Percentiles rank a stretch among this genome's conserved stretches.
These are phyloP conservation scores for Emesis castigata DNA, from an alignment of 2,888 invertebrate genomes.

Conservation along the genomic window DNA sequence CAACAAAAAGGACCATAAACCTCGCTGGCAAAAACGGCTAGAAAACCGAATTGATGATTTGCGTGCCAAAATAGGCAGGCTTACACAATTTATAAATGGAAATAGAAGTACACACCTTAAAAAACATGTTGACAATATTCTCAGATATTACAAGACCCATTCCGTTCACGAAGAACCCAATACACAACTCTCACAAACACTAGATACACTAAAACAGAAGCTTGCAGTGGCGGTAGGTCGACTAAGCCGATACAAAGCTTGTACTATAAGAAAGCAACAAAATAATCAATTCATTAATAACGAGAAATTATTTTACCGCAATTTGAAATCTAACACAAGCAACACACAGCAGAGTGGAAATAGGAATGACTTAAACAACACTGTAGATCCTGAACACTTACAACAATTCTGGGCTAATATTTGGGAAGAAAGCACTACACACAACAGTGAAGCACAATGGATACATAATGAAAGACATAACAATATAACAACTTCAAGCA, in stretches of 20 bases:
- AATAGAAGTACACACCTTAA: conserved; percentile 12
- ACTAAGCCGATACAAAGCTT: conserved; percentile 19
- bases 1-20: background rate
- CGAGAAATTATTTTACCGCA: conserved; percentile 37
- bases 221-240: conserved; percentile 4
- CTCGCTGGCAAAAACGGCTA: conserved; percentile 35
- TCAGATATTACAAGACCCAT: conserved; percentile 9
- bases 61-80: conserved; percentile 28
- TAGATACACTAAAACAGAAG: conserved; percentile 34
- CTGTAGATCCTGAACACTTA: conserved; percentile 10
- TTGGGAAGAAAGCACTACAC: conserved; percentile 39
- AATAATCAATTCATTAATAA: conserved; percentile 3
- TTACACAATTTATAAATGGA: conserved; percentile 29
- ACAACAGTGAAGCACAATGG: conserved; percentile 43
- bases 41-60: conserved; percentile 26
- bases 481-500: background rate
- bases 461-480: background rate
- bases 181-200: background rate
- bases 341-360: background rate
- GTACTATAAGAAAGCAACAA: too few species aligned
- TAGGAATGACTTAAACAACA: background rate
- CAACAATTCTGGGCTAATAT: conserved; percentile 35
- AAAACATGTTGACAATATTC: conserved; percentile 2
- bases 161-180: conserved; percentile 23
- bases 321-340: background rate